Evolutionary conservation across 1,140 invertebrate species (phyloP), one percentile per base, ranked within the genome.

Genomic region (Musca domestica): DNA sequence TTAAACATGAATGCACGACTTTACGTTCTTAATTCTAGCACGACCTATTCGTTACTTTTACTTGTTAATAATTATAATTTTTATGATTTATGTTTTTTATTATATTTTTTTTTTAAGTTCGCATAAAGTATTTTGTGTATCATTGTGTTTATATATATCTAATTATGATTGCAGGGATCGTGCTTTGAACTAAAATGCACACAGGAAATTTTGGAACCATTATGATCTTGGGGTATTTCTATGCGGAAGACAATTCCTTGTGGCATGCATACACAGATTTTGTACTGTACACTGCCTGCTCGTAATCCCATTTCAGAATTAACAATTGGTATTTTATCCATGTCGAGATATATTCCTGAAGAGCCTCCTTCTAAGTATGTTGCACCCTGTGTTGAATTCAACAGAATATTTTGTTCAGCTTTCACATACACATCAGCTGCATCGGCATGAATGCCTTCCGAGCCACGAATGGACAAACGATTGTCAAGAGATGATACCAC

Each of bases 241-340:
- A 95, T 86, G 69, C 88, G 86, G 73, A 94, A 95, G 7, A 95
- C 76, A 74, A 90, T 92, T 0, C 93, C 93, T 68, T 89, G 85
- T 0, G 93, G 92, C 92, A 94, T 94, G 74, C 93, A 95, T 2
- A 95, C 88, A 70, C 93, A 95, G 2, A 95, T 84, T 83, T 95
- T 95, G 75, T 89, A 95, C 75, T 94, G 92, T 0, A 82, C 74
- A 71, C 81, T 76, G 67, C 81, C 85, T 19, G 78, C 80, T 22
- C 82, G 80, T 14, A 81, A 75, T 65, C 77, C 74, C 54, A 84
- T 82, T 65, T 83, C 83, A 2, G 84, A 77, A 0, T 87, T 84
- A 6, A 84, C 89, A 30, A 92, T 85, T 0, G 92, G 91, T 52
- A 95, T 85, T 67, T 87, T 87, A 70, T 89, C 86, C 0, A 91